phyloP scores from a whole-genome alignment of 2,888 invertebrate species.

The Lasioglossum villosulum region DNA sequence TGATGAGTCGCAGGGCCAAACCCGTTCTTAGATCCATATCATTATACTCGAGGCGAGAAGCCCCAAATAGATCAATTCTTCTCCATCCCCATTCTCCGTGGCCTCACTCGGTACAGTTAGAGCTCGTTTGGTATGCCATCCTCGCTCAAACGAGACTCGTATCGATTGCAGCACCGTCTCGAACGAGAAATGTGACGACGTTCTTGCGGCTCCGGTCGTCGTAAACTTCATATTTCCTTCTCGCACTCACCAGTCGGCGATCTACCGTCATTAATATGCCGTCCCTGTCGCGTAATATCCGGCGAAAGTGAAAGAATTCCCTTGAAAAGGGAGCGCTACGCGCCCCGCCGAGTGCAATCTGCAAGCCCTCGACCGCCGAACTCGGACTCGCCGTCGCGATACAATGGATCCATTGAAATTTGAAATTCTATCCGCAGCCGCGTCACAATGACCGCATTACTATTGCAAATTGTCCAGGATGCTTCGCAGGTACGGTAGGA shows the following conservation, averaged over 20 bases:
- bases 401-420: constrained; percentile 19
- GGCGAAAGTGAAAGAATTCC: constrained; percentile 43
- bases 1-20: neutral
- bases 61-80: constrained; percentile 18
- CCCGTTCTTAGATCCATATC: constrained; percentile 8
- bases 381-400: neutral
- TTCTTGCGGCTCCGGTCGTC: constrained; percentile 6
- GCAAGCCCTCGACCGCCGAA: constrained; percentile 6
- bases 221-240: constrained; percentile 34
- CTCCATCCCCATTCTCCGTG: constrained; percentile 20
- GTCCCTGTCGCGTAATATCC: constrained; percentile 30
- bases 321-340: neutral
- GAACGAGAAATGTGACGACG: constrained; percentile 44
- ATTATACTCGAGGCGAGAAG: neutral
- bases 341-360: neutral
- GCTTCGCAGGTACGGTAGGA: too few species aligned
- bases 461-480: neutral
- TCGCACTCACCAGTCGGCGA: constrained; percentile 25
- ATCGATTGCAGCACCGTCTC: constrained; percentile 37
- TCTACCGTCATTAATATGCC: constrained; percentile 46
- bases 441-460: constrained; percentile 1
- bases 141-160: constrained; percentile 46
- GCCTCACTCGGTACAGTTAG: constrained; percentile 40
- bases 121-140: constrained; percentile 54
- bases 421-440: constrained; percentile 1